A percentile compares a stretch with the other conserved stretches of the same genome.
Conservation (phyloP, 2,888 invertebrate genomes). For the Isoperla grammatica region DNA sequence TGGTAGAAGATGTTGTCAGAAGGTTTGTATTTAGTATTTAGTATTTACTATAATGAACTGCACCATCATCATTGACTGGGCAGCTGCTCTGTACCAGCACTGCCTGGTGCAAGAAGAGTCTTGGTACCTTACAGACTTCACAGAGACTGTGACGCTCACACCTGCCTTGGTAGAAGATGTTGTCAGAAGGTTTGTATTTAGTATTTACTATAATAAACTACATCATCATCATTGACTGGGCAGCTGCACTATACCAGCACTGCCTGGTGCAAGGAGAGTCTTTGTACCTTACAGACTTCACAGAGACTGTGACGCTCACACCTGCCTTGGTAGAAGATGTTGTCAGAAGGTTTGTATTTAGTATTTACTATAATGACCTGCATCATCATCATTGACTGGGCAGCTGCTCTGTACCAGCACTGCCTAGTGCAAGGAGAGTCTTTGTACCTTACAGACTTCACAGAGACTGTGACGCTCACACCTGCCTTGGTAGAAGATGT, state of each 20-base stretch:
- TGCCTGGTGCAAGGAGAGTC: conserved; percentile 49
- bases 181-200: conserved; percentile 41
- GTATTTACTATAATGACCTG: no score
- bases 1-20: conserved; percentile 50
- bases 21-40: no score
- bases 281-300: conserved; percentile 48
- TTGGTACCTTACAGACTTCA: conserved; percentile 48
- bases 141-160: conserved; percentile 43
- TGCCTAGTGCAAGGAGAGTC: conserved; percentile 49
- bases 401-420: conserved; percentile 51
- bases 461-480: conserved; percentile 43
- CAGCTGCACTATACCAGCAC: conserved; percentile 51
- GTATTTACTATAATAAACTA: no score
- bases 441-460: conserved; percentile 48
- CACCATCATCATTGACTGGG: conserved; percentile 58
- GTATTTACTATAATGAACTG: no score
- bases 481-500: conserved; percentile 49
- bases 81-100: conserved; percentile 51
- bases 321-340: conserved; percentile 49
- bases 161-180: conserved; percentile 49
- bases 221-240: conserved; percentile 58
- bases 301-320: conserved; percentile 43
- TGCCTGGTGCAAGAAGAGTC: conserved; percentile 49
- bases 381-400: no score
- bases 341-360: conserved; percentile 41